Percentiles rank a stretch among this genome's conserved stretches.
phyloP scores from a whole-genome alignment of 2,797 vertebrate species.

The Lindbergichthys nudifrons region DNA sequence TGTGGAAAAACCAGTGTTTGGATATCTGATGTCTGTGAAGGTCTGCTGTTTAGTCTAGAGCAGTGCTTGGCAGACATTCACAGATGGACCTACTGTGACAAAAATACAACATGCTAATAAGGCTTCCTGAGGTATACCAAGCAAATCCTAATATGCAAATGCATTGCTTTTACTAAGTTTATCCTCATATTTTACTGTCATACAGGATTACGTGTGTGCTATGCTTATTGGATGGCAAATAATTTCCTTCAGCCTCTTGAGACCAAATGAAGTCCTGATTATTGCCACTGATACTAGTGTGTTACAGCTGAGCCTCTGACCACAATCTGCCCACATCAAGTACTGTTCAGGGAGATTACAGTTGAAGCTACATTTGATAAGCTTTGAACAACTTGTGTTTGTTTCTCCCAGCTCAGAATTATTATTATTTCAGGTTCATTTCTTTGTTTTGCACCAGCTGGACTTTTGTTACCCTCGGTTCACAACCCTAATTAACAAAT shows the following conservation, averaged over 20 bases:
- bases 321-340: background rate
- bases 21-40: background rate
- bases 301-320: constrained; percentile 10
- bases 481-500: constrained; percentile 23
- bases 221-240: constrained; percentile 16
- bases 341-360: background rate
- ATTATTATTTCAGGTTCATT: constrained; percentile 1
- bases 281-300: constrained; percentile 21
- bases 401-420: background rate
- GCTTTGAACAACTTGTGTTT: background rate
- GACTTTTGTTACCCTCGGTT: constrained; percentile 6
- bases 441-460: constrained; percentile 6
- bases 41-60: background rate
- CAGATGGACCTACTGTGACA: background rate
- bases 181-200: constrained; percentile 14
- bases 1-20: background rate
- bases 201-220: background rate
- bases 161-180: constrained; percentile 7
- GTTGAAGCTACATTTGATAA: constrained; percentile 5
- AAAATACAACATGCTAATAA: background rate
- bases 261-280: constrained; percentile 22
- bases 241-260: constrained; percentile 15
- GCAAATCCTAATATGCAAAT: constrained; percentile 25
- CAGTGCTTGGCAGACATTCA: background rate
- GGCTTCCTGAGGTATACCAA: background rate